Percentiles rank a stretch among this genome's conserved stretches.
phyloP scores from a whole-genome alignment of 2,113 vertebrate genomes.

The Hucho hucho region DNA sequence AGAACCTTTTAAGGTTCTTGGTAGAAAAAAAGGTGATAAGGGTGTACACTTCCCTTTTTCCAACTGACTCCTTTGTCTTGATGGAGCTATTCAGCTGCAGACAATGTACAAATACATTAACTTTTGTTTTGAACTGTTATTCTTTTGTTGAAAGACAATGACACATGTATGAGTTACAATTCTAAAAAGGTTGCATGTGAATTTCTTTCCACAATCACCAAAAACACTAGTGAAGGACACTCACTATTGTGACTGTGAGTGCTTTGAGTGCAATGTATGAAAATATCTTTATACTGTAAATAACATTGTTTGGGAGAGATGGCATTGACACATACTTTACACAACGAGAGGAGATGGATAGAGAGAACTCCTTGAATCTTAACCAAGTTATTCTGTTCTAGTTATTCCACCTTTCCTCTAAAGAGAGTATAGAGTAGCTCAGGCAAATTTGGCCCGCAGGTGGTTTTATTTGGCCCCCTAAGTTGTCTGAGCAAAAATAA shows the following conservation, averaged over 20 bases:
- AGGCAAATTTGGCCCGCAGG: too few relatives aligned
- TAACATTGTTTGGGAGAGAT: not conserved
- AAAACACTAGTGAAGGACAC: not conserved
- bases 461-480: too few relatives aligned
- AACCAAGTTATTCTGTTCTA: not conserved
- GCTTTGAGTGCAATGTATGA: not conserved
- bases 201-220: too few relatives aligned
- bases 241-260: not conserved
- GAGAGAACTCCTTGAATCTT: not conserved
- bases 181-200: not conserved
- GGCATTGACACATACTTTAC: not conserved
- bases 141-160: not conserved
- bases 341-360: not conserved
- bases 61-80: not conserved
- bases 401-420: not conserved
- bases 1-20: too few relatives aligned
- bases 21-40: too few relatives aligned
- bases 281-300: too few relatives aligned
- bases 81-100: not conserved
- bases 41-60: not conserved
- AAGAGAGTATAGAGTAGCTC: not conserved
- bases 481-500: too few relatives aligned
- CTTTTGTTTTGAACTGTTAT: not conserved
- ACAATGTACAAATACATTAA: not conserved
- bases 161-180: not conserved